A percentile compares a stretch with the other conserved stretches of the same genome.
Evolutionary conservation across 2,113 vertebrate genomes (phyloP).

Genomic region (Martes martes): DNA sequence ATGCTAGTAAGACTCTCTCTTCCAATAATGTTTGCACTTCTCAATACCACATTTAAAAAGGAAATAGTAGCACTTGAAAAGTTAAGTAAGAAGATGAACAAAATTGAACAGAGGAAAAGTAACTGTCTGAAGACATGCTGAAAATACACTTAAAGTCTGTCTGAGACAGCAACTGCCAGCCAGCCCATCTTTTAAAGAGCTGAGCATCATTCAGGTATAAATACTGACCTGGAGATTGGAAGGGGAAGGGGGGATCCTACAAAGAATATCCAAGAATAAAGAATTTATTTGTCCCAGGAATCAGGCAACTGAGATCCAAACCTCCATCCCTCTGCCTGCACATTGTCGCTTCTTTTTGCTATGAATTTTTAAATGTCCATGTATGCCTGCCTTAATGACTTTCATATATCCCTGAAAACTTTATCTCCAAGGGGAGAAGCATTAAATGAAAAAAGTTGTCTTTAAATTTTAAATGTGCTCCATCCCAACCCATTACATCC

Average conservation of each 20-base stretch:
- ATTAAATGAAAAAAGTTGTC: background rate
- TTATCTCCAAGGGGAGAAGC: background rate
- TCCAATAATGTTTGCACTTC: constrained; percentile 70
- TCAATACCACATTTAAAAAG: constrained; percentile 70
- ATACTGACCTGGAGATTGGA: background rate
- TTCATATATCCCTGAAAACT: constrained; percentile 17
- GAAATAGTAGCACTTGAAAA: constrained; percentile 70
- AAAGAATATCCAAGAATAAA: background rate
- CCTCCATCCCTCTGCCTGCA: background rate
- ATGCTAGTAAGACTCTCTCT: constrained; percentile 64
- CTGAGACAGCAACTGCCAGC: constrained; percentile 33
- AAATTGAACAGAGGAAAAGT: constrained; percentile 67
- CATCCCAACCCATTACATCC: background rate
- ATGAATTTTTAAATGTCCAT: background rate
- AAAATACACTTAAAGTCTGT: constrained; percentile 66
- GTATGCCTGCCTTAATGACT: background rate
- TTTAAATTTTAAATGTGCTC: background rate
- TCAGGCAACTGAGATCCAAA: background rate
- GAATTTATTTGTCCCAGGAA: background rate
- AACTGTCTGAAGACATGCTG: constrained; percentile 57
- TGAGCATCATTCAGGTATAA: background rate
- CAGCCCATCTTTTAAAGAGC: background rate
- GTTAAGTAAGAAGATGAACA: constrained; percentile 71
- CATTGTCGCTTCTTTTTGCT: background rate
- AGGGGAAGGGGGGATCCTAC: background rate